A percentile compares a stretch with the other conserved stretches of the same genome.
Evolutionary conservation across 2,888 invertebrate species (phyloP).

Genomic region (Ethmia dodecea): DNA sequence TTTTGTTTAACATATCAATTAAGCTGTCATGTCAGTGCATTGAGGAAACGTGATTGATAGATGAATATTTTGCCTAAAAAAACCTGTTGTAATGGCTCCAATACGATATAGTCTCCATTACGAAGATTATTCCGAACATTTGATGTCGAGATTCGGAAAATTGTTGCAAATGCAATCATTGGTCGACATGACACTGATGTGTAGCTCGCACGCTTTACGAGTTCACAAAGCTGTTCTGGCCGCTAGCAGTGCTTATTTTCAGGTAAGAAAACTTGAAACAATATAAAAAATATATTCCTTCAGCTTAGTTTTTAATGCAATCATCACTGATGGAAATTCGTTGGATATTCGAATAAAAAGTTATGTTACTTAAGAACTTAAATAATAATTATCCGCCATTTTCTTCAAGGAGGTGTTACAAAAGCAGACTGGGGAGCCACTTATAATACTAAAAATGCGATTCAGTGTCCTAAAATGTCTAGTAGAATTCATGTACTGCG

Average conservation of each 20-base stretch:
- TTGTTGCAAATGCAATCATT: slow-evolving; percentile 84
- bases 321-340: too few relatives aligned
- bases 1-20: slow-evolving; percentile 27
- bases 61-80: slow-evolving; percentile 10
- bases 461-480: slow-evolving; percentile 83
- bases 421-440: slow-evolving; percentile 75
- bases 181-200: slow-evolving; percentile 86
- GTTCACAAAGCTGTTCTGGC: slow-evolving; percentile 86
- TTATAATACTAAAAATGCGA: slow-evolving; percentile 82
- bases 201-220: slow-evolving; percentile 84
- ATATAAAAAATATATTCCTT: too few relatives aligned
- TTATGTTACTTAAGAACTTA: not conserved
- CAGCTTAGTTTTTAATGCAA: too few relatives aligned
- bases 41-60: not conserved
- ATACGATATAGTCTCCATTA: slow-evolving; percentile 81
- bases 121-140: slow-evolving; percentile 83
- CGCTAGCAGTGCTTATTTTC: slow-evolving; percentile 84
- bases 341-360: not conserved
- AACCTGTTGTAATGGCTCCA: slow-evolving; percentile 53
- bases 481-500: slow-evolving; percentile 87
- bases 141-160: slow-evolving; percentile 82
- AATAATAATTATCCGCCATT: slow-evolving; percentile 7
- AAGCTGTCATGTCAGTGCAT: slow-evolving; percentile 14
- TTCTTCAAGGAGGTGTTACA: slow-evolving; percentile 74
- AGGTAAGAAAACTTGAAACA: too few relatives aligned